Evolutionary conservation across 1,140 invertebrate genomes (phyloP), one percentile per base, ranked within the genome.

Genomic region (Hyphantria cunea): DNA sequence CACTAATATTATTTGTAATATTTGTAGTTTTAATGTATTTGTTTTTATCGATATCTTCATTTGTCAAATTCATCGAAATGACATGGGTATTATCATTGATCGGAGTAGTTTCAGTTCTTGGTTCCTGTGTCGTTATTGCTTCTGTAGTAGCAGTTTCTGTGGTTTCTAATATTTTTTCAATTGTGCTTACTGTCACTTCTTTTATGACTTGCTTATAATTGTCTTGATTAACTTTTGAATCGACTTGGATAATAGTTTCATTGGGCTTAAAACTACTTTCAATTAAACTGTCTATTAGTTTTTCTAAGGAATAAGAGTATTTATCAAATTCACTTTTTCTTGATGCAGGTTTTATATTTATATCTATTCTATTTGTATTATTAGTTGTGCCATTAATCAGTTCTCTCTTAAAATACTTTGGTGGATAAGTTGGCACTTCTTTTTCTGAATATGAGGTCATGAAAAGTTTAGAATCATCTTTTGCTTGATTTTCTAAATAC

Each of bases 401-500:
- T 62, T 83, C 73, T 67, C 77, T 79, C 52, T 84, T 82, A n/a
- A 72, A 76, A 49, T 69, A 78, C 66, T 74, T 84, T 33, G 68
- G 44, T 44, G 58, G 62, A 61, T 74, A 66, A 32, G 47, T 60
- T 7, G 31, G 37, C 10, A 62, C 33, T 31, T 71, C 68, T 42
- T 73, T 56, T 48, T 71, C 74, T 15, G 68, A 68, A 6, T n/a
- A 33, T 31, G 9, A 32, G 5, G 32, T 11, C 31, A 33, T 17
- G 8, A 50, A 50, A 37, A 6, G 33, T 42, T 41, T 12, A 8
- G 32, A 37, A 39, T 12, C 17, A 41, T 13, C n/a, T 7, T 51
- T 25, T 54, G 5, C 10, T 14, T 33, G 37, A 31, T 9, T 0
- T 13, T 44, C 15, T 6, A 4, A 3, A 17, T 41, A 12, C n/a